These are phyloP conservation scores for Salvator merianae DNA, from an alignment of 2,113 vertebrate genomes.

Conservation along the genomic window DNA sequence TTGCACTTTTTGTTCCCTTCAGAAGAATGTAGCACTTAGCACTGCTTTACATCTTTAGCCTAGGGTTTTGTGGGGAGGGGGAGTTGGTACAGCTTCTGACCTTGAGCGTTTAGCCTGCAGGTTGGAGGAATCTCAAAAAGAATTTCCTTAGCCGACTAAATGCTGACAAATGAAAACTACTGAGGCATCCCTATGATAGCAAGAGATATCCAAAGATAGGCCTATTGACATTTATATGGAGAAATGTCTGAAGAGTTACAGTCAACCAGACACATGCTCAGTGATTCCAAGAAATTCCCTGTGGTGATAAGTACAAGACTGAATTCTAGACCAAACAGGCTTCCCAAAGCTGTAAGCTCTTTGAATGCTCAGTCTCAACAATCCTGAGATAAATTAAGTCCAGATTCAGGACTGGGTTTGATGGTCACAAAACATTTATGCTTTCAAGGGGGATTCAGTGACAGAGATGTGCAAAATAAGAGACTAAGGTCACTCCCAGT, in stretches of 20 bases:
- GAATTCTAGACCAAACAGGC: constrained; percentile 11
- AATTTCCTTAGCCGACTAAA: background rate
- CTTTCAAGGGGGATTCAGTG: background rate
- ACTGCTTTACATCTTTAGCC: background rate
- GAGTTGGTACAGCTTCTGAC: background rate
- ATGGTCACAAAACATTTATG: background rate
- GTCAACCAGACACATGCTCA: background rate
- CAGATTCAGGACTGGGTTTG: background rate
- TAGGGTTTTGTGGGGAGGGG: background rate
- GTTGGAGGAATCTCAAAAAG: background rate
- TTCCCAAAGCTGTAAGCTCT: background rate
- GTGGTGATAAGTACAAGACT: background rate
- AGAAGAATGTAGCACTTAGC: constrained; percentile 7
- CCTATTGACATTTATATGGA: background rate
- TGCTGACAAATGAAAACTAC: background rate
- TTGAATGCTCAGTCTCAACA: constrained; percentile 18
- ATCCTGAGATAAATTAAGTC: background rate
- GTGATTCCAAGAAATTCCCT: background rate
- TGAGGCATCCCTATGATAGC: constrained; percentile 4
- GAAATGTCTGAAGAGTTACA: constrained; percentile 16
- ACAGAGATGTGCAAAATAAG: background rate
- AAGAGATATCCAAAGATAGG: background rate
- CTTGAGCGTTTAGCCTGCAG: constrained; percentile 14
- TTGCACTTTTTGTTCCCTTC: background rate
- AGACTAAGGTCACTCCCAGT: background rate